These are phyloP conservation scores for Lacanobia wlatinum DNA, from an alignment of 2,888 invertebrate species.

Conservation along the genomic window DNA sequence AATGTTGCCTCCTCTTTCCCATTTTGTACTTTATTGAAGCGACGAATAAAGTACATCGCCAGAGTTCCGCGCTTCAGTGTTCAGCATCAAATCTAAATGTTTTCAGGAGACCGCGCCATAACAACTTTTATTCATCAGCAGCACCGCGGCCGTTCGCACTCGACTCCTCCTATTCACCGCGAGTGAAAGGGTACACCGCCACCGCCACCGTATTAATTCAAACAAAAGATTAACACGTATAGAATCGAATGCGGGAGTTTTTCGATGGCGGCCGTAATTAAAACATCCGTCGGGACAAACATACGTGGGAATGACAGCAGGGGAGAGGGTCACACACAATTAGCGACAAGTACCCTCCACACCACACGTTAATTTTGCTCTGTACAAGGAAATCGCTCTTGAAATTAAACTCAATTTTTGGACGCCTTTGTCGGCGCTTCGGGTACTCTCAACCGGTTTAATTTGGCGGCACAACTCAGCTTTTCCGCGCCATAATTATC, in stretches of 20 bases:
- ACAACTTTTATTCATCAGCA: conserved; percentile 66
- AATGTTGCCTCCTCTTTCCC: conserved; percentile 8
- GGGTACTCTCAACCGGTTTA: conserved; percentile 71
- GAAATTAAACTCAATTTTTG: conserved; percentile 83
- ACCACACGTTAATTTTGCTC: conserved; percentile 81
- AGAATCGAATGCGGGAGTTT: conserved; percentile 76
- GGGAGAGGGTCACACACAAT: conserved; percentile 82
- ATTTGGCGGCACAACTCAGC: conserved; percentile 76
- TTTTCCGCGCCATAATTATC: conserved; percentile 75
- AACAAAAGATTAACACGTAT: conserved; percentile 75
- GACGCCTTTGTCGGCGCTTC: conserved; percentile 67
- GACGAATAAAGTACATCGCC: conserved; percentile 23
- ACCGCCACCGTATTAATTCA: conserved; percentile 73
- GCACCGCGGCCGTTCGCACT: conserved; percentile 42
- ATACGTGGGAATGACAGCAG: conserved; percentile 73
- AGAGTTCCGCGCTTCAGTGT: conserved; percentile 31
- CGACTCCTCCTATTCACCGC: conserved; percentile 70
- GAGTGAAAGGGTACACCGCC: conserved; percentile 70
- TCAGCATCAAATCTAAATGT: conserved; percentile 53
- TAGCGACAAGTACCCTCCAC: conserved; percentile 81
- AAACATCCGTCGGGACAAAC: conserved; percentile 71
- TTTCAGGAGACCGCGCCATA: conserved; percentile 56
- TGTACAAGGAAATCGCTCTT: conserved; percentile 81
- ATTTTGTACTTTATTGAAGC: conserved; percentile 21
- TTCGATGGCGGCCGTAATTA: conserved; percentile 75